A percentile compares a stretch with the other conserved stretches of the same genome.
phyloP scores from a whole-genome alignment of 2,113 vertebrate genomes.

The Alectura lathami region DNA sequence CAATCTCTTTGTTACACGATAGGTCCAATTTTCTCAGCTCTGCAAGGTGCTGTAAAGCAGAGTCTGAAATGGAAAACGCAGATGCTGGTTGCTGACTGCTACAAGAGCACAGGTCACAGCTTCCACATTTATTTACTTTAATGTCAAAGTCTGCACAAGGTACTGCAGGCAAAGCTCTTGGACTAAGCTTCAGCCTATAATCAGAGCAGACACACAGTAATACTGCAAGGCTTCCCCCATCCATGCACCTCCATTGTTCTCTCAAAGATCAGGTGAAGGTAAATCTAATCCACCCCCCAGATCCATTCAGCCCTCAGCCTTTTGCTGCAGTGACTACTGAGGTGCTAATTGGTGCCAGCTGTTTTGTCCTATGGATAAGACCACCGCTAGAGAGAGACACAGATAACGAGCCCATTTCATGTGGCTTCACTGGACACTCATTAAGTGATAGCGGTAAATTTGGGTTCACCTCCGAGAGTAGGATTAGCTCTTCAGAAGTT shows the following conservation, averaged over 20 bases:
- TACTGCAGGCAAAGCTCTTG: slow-evolving; percentile 27
- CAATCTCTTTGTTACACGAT: slow-evolving; percentile 83
- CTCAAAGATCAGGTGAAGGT: slow-evolving; percentile 39
- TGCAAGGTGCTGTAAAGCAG: slow-evolving; percentile 74
- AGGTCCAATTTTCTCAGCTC: slow-evolving; percentile 81
- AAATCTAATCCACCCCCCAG: slow-evolving; percentile 15
- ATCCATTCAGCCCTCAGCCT: background rate
- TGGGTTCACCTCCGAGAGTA: background rate
- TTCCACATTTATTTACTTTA: background rate
- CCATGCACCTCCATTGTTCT: background rate
- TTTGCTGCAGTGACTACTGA: background rate
- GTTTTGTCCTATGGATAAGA: background rate
- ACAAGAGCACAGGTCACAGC: background rate
- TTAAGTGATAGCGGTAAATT: background rate
- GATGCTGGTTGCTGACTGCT: background rate
- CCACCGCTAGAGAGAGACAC: background rate
- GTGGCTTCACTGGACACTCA: background rate
- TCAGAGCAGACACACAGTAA: slow-evolving; percentile 14
- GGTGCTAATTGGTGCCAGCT: background rate
- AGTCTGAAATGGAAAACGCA: slow-evolving; percentile 69
- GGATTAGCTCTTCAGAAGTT: background rate
- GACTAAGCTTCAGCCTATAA: slow-evolving; percentile 12
- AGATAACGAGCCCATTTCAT: background rate
- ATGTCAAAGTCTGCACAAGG: background rate
- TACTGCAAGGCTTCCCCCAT: background rate